Evolutionary conservation across 2,888 invertebrate genomes (phyloP), one percentile per base, ranked within the genome.

Genomic region (Hybos culiciformis): DNA sequence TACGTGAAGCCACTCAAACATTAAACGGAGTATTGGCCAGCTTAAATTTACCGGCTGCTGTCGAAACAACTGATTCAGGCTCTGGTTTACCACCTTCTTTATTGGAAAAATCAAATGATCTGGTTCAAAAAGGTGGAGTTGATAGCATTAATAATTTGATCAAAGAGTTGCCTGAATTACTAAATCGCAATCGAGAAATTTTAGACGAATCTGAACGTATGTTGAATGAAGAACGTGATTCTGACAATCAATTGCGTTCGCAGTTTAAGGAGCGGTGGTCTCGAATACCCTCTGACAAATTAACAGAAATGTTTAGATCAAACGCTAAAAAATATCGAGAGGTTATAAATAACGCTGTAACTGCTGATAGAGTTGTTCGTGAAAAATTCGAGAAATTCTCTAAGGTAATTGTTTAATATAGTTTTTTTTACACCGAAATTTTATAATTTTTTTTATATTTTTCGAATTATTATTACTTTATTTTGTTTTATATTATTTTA

Each of bases 201-300:
- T 73, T 98, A 2, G 84, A 92, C 62, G 97, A 97, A 77, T 75
- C 83, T 42, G 84, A 85, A 55, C 70, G 83, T 46, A 72, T 90
- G 74, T 68, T 98, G 53, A 80, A 82, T 55, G 96, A 96, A 64
- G 98, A 98, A 68, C 81, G 81, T 52, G 78, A 83, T 53, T 86
- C 92, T 2, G 98, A 98, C 66, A 79, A 79, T 54, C 79, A 86
- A 57, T 71, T 98, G 51, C 75, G 88, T 46, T 70, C 71, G 34
- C 96, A 97, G 70, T 94, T 97, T 64, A 88, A 87, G 56, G 85
- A 87, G 49, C 79, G 82, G 49, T 98, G 98, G 98, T 77, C 80
- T 2, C 77, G 98, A 56, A 90, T 88, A 19, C 74, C 86, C 2
- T 94, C 94, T 1, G 78, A 75, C 19, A 80, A 80, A 61, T 75